These are phyloP conservation scores for Drosophila recens DNA, from an alignment of 2,888 invertebrate genomes.

Conservation along the genomic window DNA sequence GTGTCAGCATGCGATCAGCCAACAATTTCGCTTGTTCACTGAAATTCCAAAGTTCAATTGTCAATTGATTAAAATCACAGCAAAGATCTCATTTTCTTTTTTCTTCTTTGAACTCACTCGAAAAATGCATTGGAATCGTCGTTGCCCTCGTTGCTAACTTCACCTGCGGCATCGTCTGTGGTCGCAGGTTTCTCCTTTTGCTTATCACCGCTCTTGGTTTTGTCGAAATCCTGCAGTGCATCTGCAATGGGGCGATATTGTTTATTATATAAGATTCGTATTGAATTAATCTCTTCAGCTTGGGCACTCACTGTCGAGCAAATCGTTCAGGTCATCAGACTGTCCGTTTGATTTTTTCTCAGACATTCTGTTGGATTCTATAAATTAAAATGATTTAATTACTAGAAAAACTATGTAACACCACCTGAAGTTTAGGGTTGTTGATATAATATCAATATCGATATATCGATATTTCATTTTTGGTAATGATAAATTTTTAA, in stretches of 20 bases:
- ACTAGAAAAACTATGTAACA: constrained; percentile 51
- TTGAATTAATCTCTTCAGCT: not conserved
- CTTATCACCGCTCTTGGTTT: constrained; percentile 65
- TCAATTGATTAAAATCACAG: not conserved
- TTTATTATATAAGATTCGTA: constrained; percentile 67
- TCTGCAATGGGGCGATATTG: constrained; percentile 85
- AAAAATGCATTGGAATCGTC: constrained; percentile 83
- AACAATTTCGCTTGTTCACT: constrained; percentile 84
- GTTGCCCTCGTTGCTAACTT: constrained; percentile 34
- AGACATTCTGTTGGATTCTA: constrained; percentile 63
- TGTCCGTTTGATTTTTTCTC: constrained; percentile 86
- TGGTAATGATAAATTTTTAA: too few species aligned
- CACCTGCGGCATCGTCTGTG: constrained; percentile 49
- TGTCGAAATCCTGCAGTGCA: constrained; percentile 88
- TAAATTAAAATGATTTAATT: constrained; percentile 38
- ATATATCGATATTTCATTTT: too few species aligned
- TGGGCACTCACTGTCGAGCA: constrained; percentile 89
- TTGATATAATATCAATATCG: too few species aligned
- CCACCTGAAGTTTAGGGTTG: not conserved
- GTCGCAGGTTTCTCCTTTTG: constrained; percentile 44
- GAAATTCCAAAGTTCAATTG: constrained; percentile 67
- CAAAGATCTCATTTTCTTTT: not conserved
- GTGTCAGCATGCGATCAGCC: constrained; percentile 83
- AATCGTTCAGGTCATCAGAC: constrained; percentile 88
- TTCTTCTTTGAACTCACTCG: constrained; percentile 66